phyloP scores from a whole-genome alignment of 2,888 invertebrate genomes.

The Agrochola macilenta region DNA sequence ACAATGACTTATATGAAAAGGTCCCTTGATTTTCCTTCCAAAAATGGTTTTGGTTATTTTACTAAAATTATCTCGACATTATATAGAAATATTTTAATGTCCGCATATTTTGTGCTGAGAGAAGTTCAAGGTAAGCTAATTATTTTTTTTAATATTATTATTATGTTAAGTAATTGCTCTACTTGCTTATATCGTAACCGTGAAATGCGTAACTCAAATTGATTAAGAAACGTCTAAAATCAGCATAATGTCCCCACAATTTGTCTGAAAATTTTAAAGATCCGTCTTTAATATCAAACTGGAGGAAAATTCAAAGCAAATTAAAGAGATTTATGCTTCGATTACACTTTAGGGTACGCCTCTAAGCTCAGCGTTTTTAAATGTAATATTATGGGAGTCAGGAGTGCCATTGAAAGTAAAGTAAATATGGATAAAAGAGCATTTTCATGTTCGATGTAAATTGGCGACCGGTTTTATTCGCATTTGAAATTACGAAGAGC shows the following conservation, averaged over 20 bases:
- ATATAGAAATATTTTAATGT: neutral
- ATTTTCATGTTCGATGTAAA: slow-evolving; percentile 58
- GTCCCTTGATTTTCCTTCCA: slow-evolving; percentile 11
- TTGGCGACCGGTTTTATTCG: slow-evolving; percentile 39
- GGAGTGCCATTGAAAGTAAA: slow-evolving; percentile 55
- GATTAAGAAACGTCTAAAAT: slow-evolving; percentile 28
- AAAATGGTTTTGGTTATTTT: slow-evolving; percentile 2
- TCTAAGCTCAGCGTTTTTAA: slow-evolving; percentile 62
- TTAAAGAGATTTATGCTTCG: slow-evolving; percentile 67
- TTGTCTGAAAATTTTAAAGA: slow-evolving; percentile 48
- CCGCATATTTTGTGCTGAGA: slow-evolving; percentile 18
- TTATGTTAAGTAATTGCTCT: slow-evolving; percentile 42
- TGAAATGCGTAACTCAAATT: slow-evolving; percentile 23
- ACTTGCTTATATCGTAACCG: slow-evolving; percentile 25
- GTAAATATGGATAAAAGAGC: slow-evolving; percentile 58
- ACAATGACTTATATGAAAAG: slow-evolving; percentile 16
- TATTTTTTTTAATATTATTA: slow-evolving; percentile 17
- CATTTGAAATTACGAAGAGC: slow-evolving; percentile 28
- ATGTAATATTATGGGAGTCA: slow-evolving; percentile 62
- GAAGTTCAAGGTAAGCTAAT: slow-evolving; percentile 49
- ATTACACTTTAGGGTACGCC: slow-evolving; percentile 62
- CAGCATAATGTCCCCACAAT: slow-evolving; percentile 38
- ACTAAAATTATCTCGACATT: slow-evolving; percentile 25
- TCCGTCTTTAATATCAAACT: slow-evolving; percentile 56
- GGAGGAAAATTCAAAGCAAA: slow-evolving; percentile 63